These are phyloP conservation scores for Bilobella aurantiaca DNA, from an alignment of 1,140 invertebrate genomes.

Conservation along the genomic window DNA sequence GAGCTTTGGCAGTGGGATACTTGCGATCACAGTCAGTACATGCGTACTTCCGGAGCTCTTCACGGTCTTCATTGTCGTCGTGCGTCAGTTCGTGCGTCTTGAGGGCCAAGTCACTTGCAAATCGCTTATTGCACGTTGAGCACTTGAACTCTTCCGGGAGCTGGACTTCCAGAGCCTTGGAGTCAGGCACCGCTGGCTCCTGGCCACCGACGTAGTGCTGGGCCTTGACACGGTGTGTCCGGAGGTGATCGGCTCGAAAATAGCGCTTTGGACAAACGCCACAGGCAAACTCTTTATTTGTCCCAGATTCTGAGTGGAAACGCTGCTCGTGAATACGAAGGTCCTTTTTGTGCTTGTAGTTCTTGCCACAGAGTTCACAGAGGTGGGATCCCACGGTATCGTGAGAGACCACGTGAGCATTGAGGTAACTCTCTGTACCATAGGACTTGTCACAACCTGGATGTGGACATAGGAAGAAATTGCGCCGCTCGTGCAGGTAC, in stretches of 20 bases:
- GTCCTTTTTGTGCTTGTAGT: not conserved
- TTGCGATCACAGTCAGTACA: not conserved
- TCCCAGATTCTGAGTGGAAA: not conserved
- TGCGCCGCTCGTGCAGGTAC: not conserved
- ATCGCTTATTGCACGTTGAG: not conserved
- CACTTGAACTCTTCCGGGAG: not conserved
- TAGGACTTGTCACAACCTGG: not conserved
- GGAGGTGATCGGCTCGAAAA: not conserved
- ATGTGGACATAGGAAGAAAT: not conserved
- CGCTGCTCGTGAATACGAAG: not conserved
- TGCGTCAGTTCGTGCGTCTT: not conserved
- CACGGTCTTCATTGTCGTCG: not conserved
- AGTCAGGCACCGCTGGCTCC: not conserved
- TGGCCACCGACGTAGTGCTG: not conserved
- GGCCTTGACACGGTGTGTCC: not conserved
- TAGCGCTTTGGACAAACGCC: constrained; percentile 1
- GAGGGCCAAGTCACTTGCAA: not conserved
- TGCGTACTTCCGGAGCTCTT: not conserved
- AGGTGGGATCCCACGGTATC: not conserved
- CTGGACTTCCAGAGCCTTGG: not conserved
- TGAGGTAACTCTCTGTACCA: not conserved
- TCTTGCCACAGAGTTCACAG: not conserved
- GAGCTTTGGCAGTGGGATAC: not conserved
- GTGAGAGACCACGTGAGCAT: not conserved
- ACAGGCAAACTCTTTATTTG: not conserved